A percentile compares a stretch with the other conserved stretches of the same genome.
phyloP scores from a whole-genome alignment of 2,888 invertebrate genomes.

The Patella caerulea region DNA sequence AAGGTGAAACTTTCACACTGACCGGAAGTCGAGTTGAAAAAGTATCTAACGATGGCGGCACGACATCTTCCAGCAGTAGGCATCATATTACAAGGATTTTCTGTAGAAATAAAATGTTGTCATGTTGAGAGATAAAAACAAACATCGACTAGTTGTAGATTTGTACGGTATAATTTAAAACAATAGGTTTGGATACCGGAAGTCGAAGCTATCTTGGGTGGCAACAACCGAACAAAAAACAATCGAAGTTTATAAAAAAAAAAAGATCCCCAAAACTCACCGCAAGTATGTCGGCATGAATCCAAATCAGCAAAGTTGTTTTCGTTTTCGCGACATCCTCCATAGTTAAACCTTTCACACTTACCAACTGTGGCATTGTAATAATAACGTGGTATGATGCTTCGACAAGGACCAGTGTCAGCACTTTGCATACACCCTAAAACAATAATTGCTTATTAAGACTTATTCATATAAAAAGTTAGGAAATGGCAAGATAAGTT shows the following conservation, averaged over 20 bases:
- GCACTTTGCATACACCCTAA: neutral
- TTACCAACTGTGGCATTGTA: slow-evolving; percentile 2
- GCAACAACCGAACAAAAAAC: no score
- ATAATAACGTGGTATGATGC: slow-evolving; percentile 16
- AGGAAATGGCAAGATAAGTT: no score
- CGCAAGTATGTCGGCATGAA: neutral
- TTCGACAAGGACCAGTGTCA: slow-evolving; percentile 13
- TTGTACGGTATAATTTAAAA: no score
- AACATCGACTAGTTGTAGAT: no score
- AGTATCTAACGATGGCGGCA: neutral
- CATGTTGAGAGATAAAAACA: no score
- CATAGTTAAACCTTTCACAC: slow-evolving; percentile 16
- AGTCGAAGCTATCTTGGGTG: no score
- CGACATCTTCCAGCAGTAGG: neutral
- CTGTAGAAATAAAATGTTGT: neutral
- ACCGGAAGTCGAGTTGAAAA: neutral
- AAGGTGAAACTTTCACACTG: neutral
- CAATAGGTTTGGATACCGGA: no score
- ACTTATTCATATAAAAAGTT: no score
- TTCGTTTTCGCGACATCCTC: slow-evolving; percentile 18
- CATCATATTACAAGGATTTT: neutral
- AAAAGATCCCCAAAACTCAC: neutral
- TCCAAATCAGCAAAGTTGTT: slow-evolving; percentile 16
- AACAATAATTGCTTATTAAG: neutral
- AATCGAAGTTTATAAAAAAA: no score